Evolutionary conservation across 23 tunicate species (phyloP).

Genomic region (Ascidia mentula): DNA sequence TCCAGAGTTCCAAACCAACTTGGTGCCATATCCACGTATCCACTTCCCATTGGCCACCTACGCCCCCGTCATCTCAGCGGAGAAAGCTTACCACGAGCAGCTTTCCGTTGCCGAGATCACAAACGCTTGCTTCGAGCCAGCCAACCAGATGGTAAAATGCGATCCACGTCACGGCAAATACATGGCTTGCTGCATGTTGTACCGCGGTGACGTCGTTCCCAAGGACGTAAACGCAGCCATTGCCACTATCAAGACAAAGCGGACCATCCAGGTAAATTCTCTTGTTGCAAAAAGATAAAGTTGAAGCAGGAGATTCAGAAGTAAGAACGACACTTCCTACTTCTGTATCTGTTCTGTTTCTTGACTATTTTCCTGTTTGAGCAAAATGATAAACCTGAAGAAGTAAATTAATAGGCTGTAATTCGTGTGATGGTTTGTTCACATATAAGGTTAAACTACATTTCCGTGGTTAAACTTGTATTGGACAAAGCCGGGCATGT

Average conservation of each 20-base stretch:
- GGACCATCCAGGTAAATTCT: conserved; percentile 92
- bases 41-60: conserved; percentile 97
- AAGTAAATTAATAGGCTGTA: too few species aligned
- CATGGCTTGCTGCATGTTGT: conserved; percentile 99
- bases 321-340: too few species aligned
- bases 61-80: conserved; percentile 98
- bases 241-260: conserved; percentile 96
- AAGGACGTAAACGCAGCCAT: conserved; percentile 99
- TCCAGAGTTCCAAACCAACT: conserved; percentile 96
- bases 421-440: too few species aligned
- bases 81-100: conserved; percentile 97
- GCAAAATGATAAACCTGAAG: too few species aligned
- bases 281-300: too few species aligned
- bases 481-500: too few species aligned
- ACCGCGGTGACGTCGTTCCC: conserved; percentile 99
- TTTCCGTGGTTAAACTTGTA: too few species aligned
- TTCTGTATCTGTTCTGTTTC: too few species aligned
- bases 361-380: too few species aligned
- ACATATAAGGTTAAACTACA: too few species aligned
- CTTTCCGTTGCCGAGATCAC: conserved; percentile 98
- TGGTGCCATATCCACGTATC: conserved; percentile 99
- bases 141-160: conserved; percentile 99
- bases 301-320: too few species aligned
- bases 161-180: conserved; percentile 99
- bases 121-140: conserved; percentile 98